Evolutionary conservation across 2,888 invertebrate genomes (phyloP), one percentile per base, ranked within the genome.

Genomic region (Melanostoma scalare): DNA sequence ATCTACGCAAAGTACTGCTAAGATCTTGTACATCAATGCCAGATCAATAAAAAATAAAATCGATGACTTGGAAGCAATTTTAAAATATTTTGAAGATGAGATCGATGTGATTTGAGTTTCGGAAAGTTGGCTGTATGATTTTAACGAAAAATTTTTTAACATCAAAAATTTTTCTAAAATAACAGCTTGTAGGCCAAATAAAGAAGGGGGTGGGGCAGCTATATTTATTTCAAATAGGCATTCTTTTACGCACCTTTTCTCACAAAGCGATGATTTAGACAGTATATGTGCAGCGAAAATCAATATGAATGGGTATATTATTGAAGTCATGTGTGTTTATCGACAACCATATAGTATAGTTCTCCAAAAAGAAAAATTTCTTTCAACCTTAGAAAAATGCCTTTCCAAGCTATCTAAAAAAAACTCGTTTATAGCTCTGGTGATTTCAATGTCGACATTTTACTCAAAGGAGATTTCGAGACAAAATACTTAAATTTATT

Each of bases 191-290:
- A 53, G 52, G 35, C 52, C 52, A 53, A 53, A 53, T 35, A 53
- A 53, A 35, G 52, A 35, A 53, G 35, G 33, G 6, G 52, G 52
- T 35, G 35, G 35, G 8, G 52, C 52, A 53, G 52, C 52, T n/a
- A 53, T 53, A 33, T 53, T 53, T n/a, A 53, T 53, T 35, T 53
- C 9, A 53, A n/a, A 53, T n/a, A 53, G 35, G 35, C 52, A 53
- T 53, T 53, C 52, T 35, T 53, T n/a, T 35, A 53, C 52, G n/a
- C 52, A 53, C 5, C 52, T 53, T 53, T 35, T 53, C 52, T 53
- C 52, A 33, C 52, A 53, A 53, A 53, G 52, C 33, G 31, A 31
- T 5, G 50, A 50, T 33, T 50, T 9, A 31, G 31, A 50, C 31
- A 50, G 50, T 5, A 50, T 50, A 31, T 50, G 50, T 50, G 31